These are phyloP conservation scores for Strigamia maritima DNA, from an alignment of 2,888 invertebrate species.

Conservation along the genomic window DNA sequence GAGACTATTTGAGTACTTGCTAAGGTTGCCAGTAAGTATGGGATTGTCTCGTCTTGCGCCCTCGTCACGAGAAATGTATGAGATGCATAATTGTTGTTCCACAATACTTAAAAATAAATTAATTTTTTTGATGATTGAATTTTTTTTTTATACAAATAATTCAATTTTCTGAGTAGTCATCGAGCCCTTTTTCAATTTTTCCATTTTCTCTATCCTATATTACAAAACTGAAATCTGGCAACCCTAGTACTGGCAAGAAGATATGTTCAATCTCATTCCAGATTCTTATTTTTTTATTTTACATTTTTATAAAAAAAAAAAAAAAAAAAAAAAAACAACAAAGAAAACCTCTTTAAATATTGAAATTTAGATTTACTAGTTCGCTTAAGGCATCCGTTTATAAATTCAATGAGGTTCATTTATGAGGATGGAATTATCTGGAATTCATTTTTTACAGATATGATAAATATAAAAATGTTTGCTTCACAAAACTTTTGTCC, in stretches of 20 bases:
- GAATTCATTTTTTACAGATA: constrained; percentile 12
- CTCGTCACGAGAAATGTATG: too few relatives aligned
- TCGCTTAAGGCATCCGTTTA: constrained; percentile 11
- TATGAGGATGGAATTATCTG: constrained; percentile 21
- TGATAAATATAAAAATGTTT: constrained; percentile 23
- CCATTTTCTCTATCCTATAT: too few relatives aligned
- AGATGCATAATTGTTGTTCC: too few relatives aligned
- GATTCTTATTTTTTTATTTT: not conserved
- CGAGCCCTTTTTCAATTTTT: too few relatives aligned
- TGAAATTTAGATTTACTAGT: not conserved
- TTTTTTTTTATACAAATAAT: too few relatives aligned
- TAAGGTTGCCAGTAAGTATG: too few relatives aligned
- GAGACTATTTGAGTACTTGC: constrained; percentile 6
- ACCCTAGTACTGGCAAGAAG: not conserved
- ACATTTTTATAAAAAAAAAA: not conserved
- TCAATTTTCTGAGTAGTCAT: too few relatives aligned
- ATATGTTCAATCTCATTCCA: constrained; percentile 10
- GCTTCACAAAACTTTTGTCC: constrained; percentile 7
- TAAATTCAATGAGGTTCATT: not conserved
- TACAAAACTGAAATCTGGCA: too few relatives aligned
- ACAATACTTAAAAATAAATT: too few relatives aligned
- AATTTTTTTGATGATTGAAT: too few relatives aligned
- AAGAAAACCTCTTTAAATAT: not conserved
- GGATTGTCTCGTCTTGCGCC: too few relatives aligned
- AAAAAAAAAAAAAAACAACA: too few relatives aligned